Base-by-base conservation (phyloP, 2,888 invertebrate genomes). In the Troides oblongomaculatus region DNA sequence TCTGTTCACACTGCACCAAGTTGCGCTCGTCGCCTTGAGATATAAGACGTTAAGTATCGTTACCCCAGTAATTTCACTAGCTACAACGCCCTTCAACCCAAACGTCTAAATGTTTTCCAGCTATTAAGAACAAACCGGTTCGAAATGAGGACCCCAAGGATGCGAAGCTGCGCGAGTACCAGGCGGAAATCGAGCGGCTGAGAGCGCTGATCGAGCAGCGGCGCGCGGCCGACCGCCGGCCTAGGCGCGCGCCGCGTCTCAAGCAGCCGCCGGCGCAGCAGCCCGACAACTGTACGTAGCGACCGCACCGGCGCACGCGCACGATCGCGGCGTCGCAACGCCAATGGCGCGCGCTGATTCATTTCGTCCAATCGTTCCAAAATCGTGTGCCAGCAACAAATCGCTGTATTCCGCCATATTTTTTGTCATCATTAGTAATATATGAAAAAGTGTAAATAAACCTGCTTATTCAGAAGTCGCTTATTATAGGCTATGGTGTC, bases 111-210 rank as follows among this genome's bases (percentile, higher is more conserved):
- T 1, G n/a, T 17, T 3, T 75, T 73, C 0, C 82, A 93, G 98
- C 98, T 76, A 99, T 99, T 79, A 99, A 99, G 94, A 99, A 99
- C 92, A 97, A 98, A 88, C 99, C 99, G 25, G 96, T 97, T 76
- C 97, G 99, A 82, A 99, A 99, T 90, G 99, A 99, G 88, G 99
- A 99, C 94, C 99, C 99, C 56, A 99, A 99, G 89, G 99, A 99
- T 89, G 99, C 99, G 30, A 95, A 99, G 82, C 92, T 99, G 68
- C 94, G 99, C 81, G 97, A 99, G 85, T 98, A 99, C 89, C 99
- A 99, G 86, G 96, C 97, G 74, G 98, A 99, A 93, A 98, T 99
- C 84, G 96, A 96, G 79, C 93, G 97, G 12, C 93, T 96, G 74
- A 89, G 94, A 62, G 79, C 81, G 73, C 89, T 89, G 84, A 89